Evolutionary conservation across 2,888 invertebrate genomes (phyloP).

Genomic region (Eristalis intricaria): DNA sequence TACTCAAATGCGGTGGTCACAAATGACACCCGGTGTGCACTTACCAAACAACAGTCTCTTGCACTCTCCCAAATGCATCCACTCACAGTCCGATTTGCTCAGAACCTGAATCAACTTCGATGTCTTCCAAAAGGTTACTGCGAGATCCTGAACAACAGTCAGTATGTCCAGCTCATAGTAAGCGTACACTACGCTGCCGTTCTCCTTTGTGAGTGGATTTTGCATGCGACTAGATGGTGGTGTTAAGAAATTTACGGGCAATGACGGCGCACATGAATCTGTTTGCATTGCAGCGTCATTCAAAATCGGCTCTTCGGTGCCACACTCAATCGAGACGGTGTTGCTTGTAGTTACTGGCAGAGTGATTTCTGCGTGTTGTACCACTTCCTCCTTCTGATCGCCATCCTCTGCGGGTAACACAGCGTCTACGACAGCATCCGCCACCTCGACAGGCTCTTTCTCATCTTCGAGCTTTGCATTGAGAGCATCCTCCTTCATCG

Average conservation of each 20-base stretch:
- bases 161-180: conserved; percentile 79
- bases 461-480: background rate
- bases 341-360: background rate
- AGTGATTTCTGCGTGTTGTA: background rate
- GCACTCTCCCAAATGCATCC: conserved; percentile 78
- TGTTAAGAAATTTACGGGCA: conserved; percentile 74
- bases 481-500: background rate
- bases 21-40: conserved; percentile 4
- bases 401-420: background rate
- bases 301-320: conserved; percentile 24
- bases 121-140: conserved; percentile 79
- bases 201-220: conserved; percentile 77
- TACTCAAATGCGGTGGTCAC: background rate
- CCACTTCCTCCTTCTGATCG: background rate
- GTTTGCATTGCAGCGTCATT: conserved; percentile 71
- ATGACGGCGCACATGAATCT: conserved; percentile 66
- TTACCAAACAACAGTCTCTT: conserved; percentile 76
- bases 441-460: too few relatives aligned
- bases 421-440: too few relatives aligned
- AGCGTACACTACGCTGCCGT: conserved; percentile 77
- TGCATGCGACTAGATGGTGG: conserved; percentile 70
- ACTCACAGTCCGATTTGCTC: conserved; percentile 73
- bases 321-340: too few relatives aligned
- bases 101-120: conserved; percentile 77
- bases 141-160: conserved; percentile 78